These are phyloP conservation scores for Steinernema carpocapsae DNA, from an alignment of 2,888 invertebrate species.

Conservation along the genomic window DNA sequence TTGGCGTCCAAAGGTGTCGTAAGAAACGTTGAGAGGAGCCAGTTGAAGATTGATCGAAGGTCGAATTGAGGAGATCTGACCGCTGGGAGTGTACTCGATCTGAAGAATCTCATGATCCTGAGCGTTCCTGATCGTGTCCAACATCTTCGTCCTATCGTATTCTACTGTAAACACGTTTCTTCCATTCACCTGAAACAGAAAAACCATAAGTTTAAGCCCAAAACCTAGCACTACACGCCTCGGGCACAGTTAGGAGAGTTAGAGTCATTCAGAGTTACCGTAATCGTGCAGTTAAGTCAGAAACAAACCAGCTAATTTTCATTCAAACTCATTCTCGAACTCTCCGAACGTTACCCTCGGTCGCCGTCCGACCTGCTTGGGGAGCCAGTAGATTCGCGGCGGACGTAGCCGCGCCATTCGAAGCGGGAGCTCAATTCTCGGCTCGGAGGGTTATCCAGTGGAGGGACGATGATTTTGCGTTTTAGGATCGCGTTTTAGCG, in stretches of 20 bases:
- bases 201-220: neutral
- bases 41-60: slow-evolving; percentile 24
- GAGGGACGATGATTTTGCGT: slow-evolving; percentile 38
- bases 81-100: slow-evolving; percentile 34
- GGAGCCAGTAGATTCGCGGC: slow-evolving; percentile 76
- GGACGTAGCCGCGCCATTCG: slow-evolving; percentile 91
- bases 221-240: slow-evolving; percentile 19
- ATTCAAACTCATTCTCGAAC: slow-evolving; percentile 20
- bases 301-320: neutral
- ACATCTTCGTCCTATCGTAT: slow-evolving; percentile 34
- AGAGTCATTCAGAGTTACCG: slow-evolving; percentile 66
- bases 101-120: slow-evolving; percentile 37
- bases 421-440: slow-evolving; percentile 89
- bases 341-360: slow-evolving; percentile 39
- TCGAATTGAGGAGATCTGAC: slow-evolving; percentile 27
- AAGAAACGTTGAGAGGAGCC: slow-evolving; percentile 37
- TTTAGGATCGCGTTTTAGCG: slow-evolving; percentile 38
- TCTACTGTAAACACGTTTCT: slow-evolving; percentile 40
- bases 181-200: slow-evolving; percentile 39
- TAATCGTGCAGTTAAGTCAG: slow-evolving; percentile 41
- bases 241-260: slow-evolving; percentile 22
- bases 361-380: slow-evolving; percentile 41
- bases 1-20: slow-evolving; percentile 36
- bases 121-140: slow-evolving; percentile 39
- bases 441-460: slow-evolving; percentile 68